Percentiles rank a stretch among this genome's conserved stretches.
Conservation (phyloP, 2,888 invertebrate species). For the Ichneumoninae sp. region DNA sequence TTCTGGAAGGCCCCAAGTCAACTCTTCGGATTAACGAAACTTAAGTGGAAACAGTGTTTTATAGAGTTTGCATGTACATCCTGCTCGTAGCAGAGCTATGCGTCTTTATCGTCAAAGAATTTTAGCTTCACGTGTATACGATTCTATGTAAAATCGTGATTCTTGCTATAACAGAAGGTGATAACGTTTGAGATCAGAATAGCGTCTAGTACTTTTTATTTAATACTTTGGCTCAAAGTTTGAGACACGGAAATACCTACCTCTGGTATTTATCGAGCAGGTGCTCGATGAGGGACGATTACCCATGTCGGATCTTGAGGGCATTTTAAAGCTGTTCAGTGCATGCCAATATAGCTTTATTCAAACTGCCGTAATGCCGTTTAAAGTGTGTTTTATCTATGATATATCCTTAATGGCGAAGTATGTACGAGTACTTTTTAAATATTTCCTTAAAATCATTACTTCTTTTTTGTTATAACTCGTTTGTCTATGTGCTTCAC, state of each 20-base stretch:
- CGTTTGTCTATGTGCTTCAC: background rate
- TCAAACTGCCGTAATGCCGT: background rate
- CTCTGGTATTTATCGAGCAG: background rate
- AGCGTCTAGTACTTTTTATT: too few relatives aligned
- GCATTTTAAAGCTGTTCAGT: background rate
- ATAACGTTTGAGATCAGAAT: background rate
- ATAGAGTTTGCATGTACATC: background rate
- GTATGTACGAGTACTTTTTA: background rate
- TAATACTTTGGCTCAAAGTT: too few relatives aligned
- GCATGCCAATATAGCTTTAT: background rate
- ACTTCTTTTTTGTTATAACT: background rate
- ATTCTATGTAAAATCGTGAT: too few relatives aligned
- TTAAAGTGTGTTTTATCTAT: background rate
- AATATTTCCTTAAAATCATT: background rate
- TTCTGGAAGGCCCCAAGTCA: background rate
- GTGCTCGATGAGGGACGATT: background rate
- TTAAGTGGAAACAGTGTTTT: background rate
- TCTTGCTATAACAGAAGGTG: too few relatives aligned
- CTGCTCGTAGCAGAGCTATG: background rate
- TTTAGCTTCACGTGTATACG: too few relatives aligned
- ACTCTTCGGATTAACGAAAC: background rate
- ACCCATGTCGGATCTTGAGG: background rate
- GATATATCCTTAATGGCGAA: background rate
- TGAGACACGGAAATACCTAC: background rate
- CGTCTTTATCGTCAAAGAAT: background rate